phyloP scores from a whole-genome alignment of 2,113 vertebrate genomes.

The Telmatochromis sp. region DNA sequence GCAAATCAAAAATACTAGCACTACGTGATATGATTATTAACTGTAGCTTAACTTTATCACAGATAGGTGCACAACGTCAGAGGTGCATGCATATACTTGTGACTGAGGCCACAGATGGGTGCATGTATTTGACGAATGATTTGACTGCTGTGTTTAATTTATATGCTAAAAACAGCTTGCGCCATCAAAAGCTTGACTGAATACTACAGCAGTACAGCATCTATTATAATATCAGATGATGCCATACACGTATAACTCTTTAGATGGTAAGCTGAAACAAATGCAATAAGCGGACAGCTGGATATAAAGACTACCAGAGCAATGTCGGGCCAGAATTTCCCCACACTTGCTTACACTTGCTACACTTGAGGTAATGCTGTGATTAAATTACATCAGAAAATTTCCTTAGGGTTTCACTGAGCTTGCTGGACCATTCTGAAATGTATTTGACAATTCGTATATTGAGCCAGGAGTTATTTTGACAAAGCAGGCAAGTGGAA shows the following conservation, averaged over 20 bases:
- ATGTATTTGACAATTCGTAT: slow-evolving; percentile 32
- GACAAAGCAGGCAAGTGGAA: slow-evolving; percentile 10
- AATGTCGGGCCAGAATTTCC: not conserved
- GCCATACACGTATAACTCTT: not conserved
- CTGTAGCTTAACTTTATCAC: not conserved
- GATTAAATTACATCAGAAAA: slow-evolving; percentile 45
- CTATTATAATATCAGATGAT: not conserved
- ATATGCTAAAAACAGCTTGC: not conserved
- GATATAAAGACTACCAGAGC: not conserved
- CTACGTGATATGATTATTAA: not conserved
- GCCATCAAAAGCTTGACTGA: not conserved
- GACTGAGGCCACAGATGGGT: not conserved
- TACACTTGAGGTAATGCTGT: slow-evolving; percentile 17
- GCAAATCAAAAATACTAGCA: not conserved
- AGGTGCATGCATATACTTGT: not conserved
- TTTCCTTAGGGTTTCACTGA: slow-evolving; percentile 27
- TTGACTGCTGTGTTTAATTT: not conserved
- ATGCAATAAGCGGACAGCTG: not conserved
- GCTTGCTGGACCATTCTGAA: slow-evolving; percentile 21
- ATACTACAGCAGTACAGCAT: not conserved
- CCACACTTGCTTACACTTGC: not conserved
- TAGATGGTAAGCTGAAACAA: not conserved
- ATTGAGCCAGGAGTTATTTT: slow-evolving; percentile 45
- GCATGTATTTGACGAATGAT: not conserved
- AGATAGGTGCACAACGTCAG: not conserved